Evolutionary conservation across 1,140 invertebrate species (phyloP).

Genomic region (Venturia canescens): DNA sequence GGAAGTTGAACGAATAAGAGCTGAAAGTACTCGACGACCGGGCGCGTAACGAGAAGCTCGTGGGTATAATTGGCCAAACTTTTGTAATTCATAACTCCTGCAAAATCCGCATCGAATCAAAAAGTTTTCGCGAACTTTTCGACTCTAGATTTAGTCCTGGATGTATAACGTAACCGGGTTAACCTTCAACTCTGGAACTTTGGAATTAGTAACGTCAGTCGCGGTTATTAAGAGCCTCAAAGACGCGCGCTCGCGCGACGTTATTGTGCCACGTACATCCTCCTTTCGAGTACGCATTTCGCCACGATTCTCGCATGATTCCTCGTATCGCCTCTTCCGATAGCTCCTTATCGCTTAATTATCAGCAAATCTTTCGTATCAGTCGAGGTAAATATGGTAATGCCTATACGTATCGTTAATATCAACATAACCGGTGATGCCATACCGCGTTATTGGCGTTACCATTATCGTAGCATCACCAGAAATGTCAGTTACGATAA

Average conservation of each 20-base stretch:
- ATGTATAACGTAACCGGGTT: too few relatives aligned
- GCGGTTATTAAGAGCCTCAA: conserved; percentile 44
- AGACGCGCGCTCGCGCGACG: neutral
- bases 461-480: conserved; percentile 59
- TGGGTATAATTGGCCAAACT: too few relatives aligned
- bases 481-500: conserved; percentile 21
- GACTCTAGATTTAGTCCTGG: too few relatives aligned
- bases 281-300: conserved; percentile 3
- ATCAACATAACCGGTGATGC: conserved; percentile 55
- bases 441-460: conserved; percentile 53
- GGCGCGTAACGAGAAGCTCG: too few relatives aligned
- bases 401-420: conserved; percentile 52
- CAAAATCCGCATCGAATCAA: too few relatives aligned
- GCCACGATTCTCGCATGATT: neutral
- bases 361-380: conserved; percentile 72
- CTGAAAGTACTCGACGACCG: too few relatives aligned
- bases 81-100: too few relatives aligned
- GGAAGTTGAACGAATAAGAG: too few relatives aligned
- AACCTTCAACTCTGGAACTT: too few relatives aligned
- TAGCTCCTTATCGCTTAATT: conserved; percentile 67
- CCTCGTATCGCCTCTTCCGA: conserved; percentile 50
- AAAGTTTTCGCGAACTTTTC: too few relatives aligned
- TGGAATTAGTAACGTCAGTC: conserved; percentile 7
- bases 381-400: conserved; percentile 68
- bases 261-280: neutral